Evolutionary conservation across 2,113 vertebrate genomes (phyloP).

Genomic region (Alligator mississippiensis): DNA sequence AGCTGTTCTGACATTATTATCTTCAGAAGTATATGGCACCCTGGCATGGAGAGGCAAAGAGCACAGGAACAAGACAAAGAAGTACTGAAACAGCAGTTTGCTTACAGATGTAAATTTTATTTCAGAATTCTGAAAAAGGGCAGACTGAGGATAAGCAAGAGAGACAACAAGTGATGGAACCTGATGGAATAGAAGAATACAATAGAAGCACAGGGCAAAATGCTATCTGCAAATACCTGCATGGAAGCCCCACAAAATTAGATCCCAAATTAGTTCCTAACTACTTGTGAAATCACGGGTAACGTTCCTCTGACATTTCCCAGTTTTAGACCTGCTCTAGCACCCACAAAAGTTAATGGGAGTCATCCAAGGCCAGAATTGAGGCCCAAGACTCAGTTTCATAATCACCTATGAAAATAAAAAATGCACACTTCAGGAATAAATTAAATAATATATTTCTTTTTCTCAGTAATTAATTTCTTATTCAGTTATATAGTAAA

Average conservation of each 20-base stretch:
- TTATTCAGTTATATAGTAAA: neutral
- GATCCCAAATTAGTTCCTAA: neutral
- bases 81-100: neutral
- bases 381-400: neutral
- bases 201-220: neutral
- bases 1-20: neutral
- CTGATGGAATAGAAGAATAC: neutral
- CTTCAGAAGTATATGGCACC: neutral
- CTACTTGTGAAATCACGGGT: neutral
- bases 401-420: neutral
- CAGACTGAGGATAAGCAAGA: neutral
- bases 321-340: neutral
- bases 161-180: neutral
- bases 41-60: neutral
- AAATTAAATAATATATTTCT: neutral
- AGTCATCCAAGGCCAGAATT: neutral
- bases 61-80: neutral
- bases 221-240: neutral
- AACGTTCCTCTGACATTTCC: neutral
- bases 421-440: no score
- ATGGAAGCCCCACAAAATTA: neutral
- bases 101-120: neutral
- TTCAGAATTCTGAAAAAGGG: neutral
- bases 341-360: neutral
- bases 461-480: neutral